phyloP scores from a whole-genome alignment of 1,140 invertebrate genomes.

The Bombus consobrinus region DNA sequence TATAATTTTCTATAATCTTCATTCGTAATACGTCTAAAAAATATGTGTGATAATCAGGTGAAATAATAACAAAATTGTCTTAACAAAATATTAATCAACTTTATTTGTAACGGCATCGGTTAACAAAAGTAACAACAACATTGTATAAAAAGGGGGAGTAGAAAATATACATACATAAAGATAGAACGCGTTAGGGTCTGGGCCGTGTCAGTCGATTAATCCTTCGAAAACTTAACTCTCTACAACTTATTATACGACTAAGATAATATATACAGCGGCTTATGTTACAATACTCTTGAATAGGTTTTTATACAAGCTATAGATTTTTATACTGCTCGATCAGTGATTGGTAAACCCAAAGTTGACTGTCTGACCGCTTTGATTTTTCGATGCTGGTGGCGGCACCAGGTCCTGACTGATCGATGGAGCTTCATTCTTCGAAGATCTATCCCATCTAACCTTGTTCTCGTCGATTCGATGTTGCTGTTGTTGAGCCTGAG shows the following conservation, averaged over 20 bases:
- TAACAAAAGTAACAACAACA: conserved; percentile 78
- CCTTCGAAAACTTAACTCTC: conserved; percentile 51
- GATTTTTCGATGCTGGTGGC: conserved; percentile 68
- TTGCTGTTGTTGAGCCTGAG: conserved; percentile 40
- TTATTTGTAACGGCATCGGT: conserved; percentile 76
- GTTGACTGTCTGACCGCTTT: conserved; percentile 60
- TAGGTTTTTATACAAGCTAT: conserved; percentile 64
- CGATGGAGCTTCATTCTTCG: conserved; percentile 51
- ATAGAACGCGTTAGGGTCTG: conserved; percentile 35
- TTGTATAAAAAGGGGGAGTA: conserved; percentile 59
- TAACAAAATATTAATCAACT: conserved; percentile 78
- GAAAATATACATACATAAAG: conserved; percentile 41
- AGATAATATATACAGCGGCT: conserved; percentile 75
- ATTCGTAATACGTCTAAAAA: not conserved
- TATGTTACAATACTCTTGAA: conserved; percentile 75
- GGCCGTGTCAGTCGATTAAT: conserved; percentile 60
- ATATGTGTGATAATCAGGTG: not conserved
- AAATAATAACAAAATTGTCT: conserved; percentile 25
- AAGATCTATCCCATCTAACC: conserved; percentile 74
- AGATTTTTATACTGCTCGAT: conserved; percentile 37
- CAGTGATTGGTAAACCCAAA: conserved; percentile 74
- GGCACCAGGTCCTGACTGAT: conserved; percentile 78
- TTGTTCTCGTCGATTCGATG: conserved; percentile 65
- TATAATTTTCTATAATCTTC: not conserved
- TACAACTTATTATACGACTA: conserved; percentile 50